Conservation (phyloP, 2,888 invertebrate genomes). For the Parochlus steinenii region DNA sequence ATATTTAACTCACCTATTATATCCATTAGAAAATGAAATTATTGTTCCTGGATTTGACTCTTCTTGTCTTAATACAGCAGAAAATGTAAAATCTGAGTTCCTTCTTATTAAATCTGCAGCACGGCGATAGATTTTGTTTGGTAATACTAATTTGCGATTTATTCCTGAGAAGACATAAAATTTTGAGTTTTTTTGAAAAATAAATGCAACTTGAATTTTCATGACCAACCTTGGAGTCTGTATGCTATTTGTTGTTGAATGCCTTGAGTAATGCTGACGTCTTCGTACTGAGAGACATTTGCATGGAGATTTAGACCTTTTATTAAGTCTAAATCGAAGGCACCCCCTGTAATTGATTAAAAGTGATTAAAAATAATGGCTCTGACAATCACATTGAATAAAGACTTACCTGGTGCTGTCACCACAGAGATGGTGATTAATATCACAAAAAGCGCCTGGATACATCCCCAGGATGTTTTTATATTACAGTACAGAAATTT, state of each 20-base stretch:
- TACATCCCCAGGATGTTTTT: conserved; percentile 14
- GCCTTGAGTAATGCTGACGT: conserved; percentile 34
- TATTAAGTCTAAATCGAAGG: conserved; percentile 48
- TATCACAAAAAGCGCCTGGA: conserved; percentile 11
- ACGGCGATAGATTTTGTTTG: conserved; percentile 29
- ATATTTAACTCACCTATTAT: conserved; percentile 42
- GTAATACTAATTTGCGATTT: conserved; percentile 16
- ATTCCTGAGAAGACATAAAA: conserved; percentile 14
- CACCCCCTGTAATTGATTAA: conserved; percentile 37
- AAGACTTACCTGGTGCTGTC: conserved; percentile 12
- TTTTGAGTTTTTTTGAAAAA: conserved; percentile 15
- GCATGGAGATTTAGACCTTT: conserved; percentile 64
- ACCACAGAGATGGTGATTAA: conserved; percentile 13
- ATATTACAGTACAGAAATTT: conserved; percentile 11
- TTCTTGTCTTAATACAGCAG: conserved; percentile 61
- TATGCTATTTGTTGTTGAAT: conserved; percentile 12
- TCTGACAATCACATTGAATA: conserved; percentile 1
- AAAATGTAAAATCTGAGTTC: conserved; percentile 65
- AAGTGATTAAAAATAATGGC: conserved; percentile 1
- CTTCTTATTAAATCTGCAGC: conserved; percentile 50
- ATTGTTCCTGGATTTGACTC: conserved; percentile 69
- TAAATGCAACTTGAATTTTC: conserved; percentile 14
- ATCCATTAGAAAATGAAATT: conserved; percentile 65
- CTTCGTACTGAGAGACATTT: conserved; percentile 53
- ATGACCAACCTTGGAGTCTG: conserved; percentile 4